Percentiles rank a stretch among this genome's conserved stretches.
Evolutionary conservation across 1,140 invertebrate genomes (phyloP).

Genomic region (Scaptodrosophila lebanonensis): DNA sequence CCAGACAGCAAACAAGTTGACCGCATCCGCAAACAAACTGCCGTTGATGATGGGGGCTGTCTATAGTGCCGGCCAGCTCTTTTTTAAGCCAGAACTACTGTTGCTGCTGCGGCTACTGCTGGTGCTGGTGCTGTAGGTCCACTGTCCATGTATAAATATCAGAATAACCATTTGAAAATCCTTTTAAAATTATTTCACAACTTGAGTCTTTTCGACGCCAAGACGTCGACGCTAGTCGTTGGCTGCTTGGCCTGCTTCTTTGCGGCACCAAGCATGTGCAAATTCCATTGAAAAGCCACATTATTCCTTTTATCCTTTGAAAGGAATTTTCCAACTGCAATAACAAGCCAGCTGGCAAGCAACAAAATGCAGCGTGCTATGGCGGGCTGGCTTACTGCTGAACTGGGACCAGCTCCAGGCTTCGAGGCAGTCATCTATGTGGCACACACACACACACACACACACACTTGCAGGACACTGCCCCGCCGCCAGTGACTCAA

Average conservation of each 20-base stretch:
- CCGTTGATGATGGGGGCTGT: neutral
- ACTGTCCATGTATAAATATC: constrained; percentile 66
- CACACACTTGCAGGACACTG: constrained; percentile 2
- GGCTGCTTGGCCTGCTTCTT: constrained; percentile 24
- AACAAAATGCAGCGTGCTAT: constrained; percentile 11
- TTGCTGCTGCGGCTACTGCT: constrained; percentile 19
- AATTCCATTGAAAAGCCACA: constrained; percentile 74
- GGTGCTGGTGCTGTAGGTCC: constrained; percentile 35
- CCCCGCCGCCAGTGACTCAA: constrained; percentile 20
- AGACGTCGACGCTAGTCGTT: constrained; percentile 27
- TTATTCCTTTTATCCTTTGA: constrained; percentile 74
- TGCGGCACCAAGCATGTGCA: constrained; percentile 61
- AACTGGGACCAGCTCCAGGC: constrained; percentile 22
- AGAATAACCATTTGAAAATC: constrained; percentile 69
- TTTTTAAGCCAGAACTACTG: neutral
- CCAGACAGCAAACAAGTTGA: constrained; percentile 56
- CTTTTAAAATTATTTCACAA: constrained; percentile 73
- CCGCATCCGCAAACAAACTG: constrained; percentile 66
- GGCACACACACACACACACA: constrained; percentile 43
- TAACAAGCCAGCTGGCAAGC: constrained; percentile 52
- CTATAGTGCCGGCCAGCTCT: neutral
- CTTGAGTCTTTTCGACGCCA: constrained; percentile 70
- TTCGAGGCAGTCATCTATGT: constrained; percentile 14
- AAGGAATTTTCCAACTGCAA: constrained; percentile 72
- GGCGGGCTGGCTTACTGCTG: constrained; percentile 15